Evolutionary conservation across 2,888 invertebrate genomes (phyloP).

Genomic region (Hartigia nigra): DNA sequence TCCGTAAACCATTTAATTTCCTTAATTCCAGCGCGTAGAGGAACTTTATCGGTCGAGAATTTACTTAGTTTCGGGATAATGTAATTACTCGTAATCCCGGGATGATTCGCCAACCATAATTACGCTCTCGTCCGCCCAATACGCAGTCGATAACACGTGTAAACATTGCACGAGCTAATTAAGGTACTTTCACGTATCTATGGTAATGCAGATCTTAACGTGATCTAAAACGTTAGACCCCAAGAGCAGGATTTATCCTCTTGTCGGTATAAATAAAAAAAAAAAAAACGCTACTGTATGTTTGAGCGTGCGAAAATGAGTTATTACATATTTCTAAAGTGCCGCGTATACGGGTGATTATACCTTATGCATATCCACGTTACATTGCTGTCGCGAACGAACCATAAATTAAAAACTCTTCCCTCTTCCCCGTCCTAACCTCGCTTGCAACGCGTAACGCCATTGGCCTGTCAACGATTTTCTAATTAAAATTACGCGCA

Average conservation of each 20-base stretch:
- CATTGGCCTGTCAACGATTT: background rate
- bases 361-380: background rate
- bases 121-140: background rate
- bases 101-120: background rate
- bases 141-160: background rate
- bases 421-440: background rate
- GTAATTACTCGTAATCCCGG: background rate
- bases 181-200: background rate
- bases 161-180: background rate
- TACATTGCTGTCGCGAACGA: background rate
- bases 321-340: background rate
- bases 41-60: background rate
- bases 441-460: background rate
- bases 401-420: background rate
- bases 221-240: background rate
- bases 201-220: background rate
- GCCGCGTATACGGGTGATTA: background rate
- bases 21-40: background rate
- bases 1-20: background rate
- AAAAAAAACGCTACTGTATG: background rate
- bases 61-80: background rate
- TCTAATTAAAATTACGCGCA: background rate
- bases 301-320: background rate
- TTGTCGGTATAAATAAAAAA: background rate
- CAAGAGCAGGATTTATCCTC: background rate